Base-by-base conservation (phyloP, 2,797 vertebrate species). In the Cynodonichthys magdalenae region DNA sequence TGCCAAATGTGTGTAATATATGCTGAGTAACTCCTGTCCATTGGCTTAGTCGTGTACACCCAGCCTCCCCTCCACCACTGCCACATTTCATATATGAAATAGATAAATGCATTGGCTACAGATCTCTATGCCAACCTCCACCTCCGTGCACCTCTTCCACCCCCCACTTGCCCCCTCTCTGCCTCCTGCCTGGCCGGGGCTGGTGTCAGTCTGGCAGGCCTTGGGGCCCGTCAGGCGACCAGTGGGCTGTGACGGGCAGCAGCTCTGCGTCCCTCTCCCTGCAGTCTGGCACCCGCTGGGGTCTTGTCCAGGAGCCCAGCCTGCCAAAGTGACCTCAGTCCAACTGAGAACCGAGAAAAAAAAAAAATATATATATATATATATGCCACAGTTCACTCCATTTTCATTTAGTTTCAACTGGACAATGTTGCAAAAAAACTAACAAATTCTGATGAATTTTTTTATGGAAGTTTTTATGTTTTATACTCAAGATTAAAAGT, bases 241-340 rank as follows among this genome's bases (percentile, higher is more conserved):
- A 91, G 84, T 89, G 92, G 90, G 87, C 88, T 89, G 92, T 93
- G 92, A 94, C 92, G 89, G 87, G 89, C 90, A 89, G 89, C 84
- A 82, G 88, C 89, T 89, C 90, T 64, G 87, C 82, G 84, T 85
- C 90, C 88, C 86, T 88, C 82, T 90, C 85, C 87, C 89, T 76
- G 83, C 91, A 92, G 92, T 92, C 92, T 94, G 92, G 90, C 92
- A 83, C 90, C 90, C 89, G 84, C 86, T 87, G 90, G 84, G 91
- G 82, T 89, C 90, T 91, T 85, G 86, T 92, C 90, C 91, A 76
- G 90, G 90, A 88, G 78, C 76, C 80, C 81, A 73, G 87, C 66
- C 90, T 91, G 91, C 92, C 91, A 93, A 94, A 92, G 89, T 90
- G 89, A 89, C 87, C 88, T 89, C 89, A 67, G 83, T 87, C 77